Conservation (phyloP, 2,797 vertebrate species). For the Anabas testudineus region DNA sequence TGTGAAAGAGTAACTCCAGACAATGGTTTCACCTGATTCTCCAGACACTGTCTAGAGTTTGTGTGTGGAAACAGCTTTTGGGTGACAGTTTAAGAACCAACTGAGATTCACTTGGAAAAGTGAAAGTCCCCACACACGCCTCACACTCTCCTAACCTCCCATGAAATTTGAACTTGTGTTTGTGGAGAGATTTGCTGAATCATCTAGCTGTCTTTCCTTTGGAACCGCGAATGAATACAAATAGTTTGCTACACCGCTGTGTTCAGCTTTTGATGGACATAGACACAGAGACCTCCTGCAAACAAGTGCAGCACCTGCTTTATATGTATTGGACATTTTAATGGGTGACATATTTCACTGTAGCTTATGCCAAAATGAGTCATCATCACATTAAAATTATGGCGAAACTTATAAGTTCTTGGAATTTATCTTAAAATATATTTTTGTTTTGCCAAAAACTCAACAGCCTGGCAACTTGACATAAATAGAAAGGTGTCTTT, state of each 20-base stretch:
- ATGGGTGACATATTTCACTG: no score
- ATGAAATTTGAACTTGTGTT: conserved; percentile 50
- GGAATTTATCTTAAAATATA: neutral
- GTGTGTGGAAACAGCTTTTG: neutral
- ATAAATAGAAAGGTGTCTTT: neutral
- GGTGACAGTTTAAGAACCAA: conserved; percentile 47
- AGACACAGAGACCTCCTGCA: conserved; percentile 43
- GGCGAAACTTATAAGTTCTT: neutral
- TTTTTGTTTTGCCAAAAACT: neutral
- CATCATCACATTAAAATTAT: neutral
- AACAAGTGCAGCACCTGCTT: conserved; percentile 34
- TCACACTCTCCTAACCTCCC: neutral
- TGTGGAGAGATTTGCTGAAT: conserved; percentile 76
- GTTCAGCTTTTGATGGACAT: conserved; percentile 64
- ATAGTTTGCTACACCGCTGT: conserved; percentile 46
- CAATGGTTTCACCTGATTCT: no score
- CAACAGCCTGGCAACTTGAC: neutral
- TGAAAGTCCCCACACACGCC: conserved; percentile 9
- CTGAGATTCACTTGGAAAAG: conserved; percentile 43
- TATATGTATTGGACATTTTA: neutral
- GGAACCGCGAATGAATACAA: conserved; percentile 74
- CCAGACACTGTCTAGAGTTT: no score
- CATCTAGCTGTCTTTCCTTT: conserved; percentile 70
- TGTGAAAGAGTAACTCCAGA: no score
- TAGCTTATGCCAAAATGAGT: no score